Evolutionary conservation across 2,113 vertebrate genomes (phyloP), one percentile per base, ranked within the genome.

Genomic region (Heterotilapia buettikoferi): DNA sequence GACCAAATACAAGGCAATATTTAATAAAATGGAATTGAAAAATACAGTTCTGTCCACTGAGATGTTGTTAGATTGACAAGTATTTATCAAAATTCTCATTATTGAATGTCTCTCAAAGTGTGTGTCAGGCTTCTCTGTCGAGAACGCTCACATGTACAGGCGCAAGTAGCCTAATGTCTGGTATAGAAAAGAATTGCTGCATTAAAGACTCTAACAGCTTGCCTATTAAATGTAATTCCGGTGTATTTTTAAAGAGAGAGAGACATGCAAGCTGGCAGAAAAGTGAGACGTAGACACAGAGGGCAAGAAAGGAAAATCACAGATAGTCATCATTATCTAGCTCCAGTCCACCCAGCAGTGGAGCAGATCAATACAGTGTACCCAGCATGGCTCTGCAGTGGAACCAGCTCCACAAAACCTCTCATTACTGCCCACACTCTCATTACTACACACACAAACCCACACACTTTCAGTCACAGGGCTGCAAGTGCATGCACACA

Each of bases 301-400:
- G 88, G 82, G 50, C 40, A 21, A 81, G 90, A 92, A 90, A 79
- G 81, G 90, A 89, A 91, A 89, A 94, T 92, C 85, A 84, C 90
- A 90, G 91, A 89, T 86, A 91, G 90, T 92, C 90, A 89, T 95
- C 93, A 93, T 94, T 94, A 95, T 94, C 91, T 80, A 82, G 86
- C 92, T 92, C 59, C 90, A 90, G 89, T 90, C 56, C 59, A 94
- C 88, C 90, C 92, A 89, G 90, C 83, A 89, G 89, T 93, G 89
- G 66, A 91, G 84, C 85, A 87, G 92, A 95, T 95, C 95, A 94
- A 95, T 96, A 93, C 79, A 6, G n/a, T 61, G 83, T 57, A 79
- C 89, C 88, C 92, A 88, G 91, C 92, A 82, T 71, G 92, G 82
- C 90, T 90, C 84, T 90, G 87, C 90, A 88, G 71, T 88, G 88